Base-by-base conservation (phyloP, 2,113 vertebrate species). In the Aegithalos caudatus region DNA sequence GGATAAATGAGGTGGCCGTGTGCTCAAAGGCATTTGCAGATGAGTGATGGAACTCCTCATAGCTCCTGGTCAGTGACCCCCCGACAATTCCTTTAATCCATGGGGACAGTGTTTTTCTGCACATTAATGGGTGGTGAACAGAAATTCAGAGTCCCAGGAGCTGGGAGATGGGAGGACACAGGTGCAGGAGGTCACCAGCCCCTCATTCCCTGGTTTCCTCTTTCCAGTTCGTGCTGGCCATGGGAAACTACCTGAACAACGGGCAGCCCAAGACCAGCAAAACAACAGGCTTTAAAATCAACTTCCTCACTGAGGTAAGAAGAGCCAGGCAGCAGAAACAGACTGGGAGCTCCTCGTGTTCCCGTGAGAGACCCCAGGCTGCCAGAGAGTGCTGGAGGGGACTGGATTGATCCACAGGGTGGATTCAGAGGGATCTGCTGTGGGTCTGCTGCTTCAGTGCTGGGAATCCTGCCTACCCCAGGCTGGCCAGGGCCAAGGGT, bases 191-290 rank as follows among this genome's bases (percentile, higher is more conserved):
- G 9, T 24, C 40, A 11, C 27, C 6, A 61, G 18, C 29, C 33
- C n/a, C 42, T 27, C 48, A 5, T 5, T 79, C 51, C 73, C 77
- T 24, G 60, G 6, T 27, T 25, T 82, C 80, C 70, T 65, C 78
- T 84, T 82, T 66, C 74, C 98, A 99, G 99, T 99, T 99, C 69
- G 99, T 99, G 80, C 97, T 99, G 81, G 99, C 99, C 2, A 99
- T 99, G 99, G 99, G 99, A n/a, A 99, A 99, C 94, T 99, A 99
- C 81, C 98, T 99, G 94, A 99, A 99, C 94, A 99, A 99, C 0
- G 99, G 99, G 60, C 99, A 99, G 95, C 99, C 99, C 20, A 99
- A 99, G 95, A 98, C 98, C 79, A 98, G 98, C 98, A 99, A 98
- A 96, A 99, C 99, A 0, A 99, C 99, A 0, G 99, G 99, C 79